phyloP scores from a whole-genome alignment of 2,113 vertebrate species.

The Myocastor coypus region DNA sequence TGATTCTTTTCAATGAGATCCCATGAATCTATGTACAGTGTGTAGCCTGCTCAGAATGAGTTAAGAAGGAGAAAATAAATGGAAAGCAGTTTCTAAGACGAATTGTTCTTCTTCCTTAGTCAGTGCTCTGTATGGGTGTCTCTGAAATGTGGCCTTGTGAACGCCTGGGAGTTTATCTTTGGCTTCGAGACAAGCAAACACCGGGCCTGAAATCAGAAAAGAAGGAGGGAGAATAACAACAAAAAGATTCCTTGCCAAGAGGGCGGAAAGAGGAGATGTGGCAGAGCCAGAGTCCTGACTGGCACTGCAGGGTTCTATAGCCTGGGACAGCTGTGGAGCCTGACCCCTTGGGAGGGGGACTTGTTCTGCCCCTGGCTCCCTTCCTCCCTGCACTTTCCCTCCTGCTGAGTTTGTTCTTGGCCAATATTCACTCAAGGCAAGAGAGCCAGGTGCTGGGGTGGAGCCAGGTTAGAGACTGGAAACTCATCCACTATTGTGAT shows the following conservation, averaged over 20 bases:
- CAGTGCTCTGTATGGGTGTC: not conserved
- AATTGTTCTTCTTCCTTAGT: constrained; percentile 60
- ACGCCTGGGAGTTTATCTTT: constrained; percentile 79
- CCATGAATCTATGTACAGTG: not conserved
- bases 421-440: not conserved
- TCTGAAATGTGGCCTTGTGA: constrained; percentile 14
- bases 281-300: constrained; percentile 60
- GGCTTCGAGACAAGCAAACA: constrained; percentile 77
- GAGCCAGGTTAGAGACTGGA: constrained; percentile 59
- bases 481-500: constrained; percentile 39
- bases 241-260: constrained; percentile 70
- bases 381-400: constrained; percentile 23
- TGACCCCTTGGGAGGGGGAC: not conserved
- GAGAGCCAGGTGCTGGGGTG: not conserved
- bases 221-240: constrained; percentile 71
- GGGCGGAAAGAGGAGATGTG: constrained; percentile 23
- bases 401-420: constrained; percentile 43
- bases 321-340: not conserved
- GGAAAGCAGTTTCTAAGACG: constrained; percentile 7
- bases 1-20: constrained; percentile 4
- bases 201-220: constrained; percentile 66
- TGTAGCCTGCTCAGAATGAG: constrained; percentile 29
- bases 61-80: constrained; percentile 9
- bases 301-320: constrained; percentile 54
- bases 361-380: not conserved